Evolutionary conservation across 2,888 invertebrate species (phyloP).

Genomic region (Myopa tessellatipennis): DNA sequence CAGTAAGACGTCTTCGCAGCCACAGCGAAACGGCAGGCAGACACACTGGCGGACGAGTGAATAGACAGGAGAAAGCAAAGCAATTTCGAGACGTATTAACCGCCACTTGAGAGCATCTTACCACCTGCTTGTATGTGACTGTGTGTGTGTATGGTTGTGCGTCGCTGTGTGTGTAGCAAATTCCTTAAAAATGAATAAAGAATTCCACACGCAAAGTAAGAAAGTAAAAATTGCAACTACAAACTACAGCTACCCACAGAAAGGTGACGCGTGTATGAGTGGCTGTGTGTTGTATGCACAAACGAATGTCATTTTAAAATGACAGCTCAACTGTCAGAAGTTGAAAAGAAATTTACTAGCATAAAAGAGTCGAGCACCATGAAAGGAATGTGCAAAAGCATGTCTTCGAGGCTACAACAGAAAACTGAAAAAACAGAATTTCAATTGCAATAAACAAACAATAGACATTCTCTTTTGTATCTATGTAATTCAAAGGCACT

Average conservation of each 20-base stretch:
- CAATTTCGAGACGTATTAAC: constrained; percentile 11
- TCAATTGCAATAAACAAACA: no score
- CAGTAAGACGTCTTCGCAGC: constrained; percentile 14
- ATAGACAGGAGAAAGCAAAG: constrained; percentile 6
- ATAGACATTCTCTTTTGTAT: no score
- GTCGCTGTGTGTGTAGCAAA: constrained; percentile 6
- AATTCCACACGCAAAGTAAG: background rate
- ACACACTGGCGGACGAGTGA: background rate
- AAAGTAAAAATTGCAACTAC: background rate
- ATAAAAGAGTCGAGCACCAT: background rate
- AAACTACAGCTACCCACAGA: no score
- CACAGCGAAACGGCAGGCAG: constrained; percentile 4
- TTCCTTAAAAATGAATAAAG: background rate
- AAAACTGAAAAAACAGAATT: background rate
- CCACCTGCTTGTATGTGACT: background rate
- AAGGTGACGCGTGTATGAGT: background rate
- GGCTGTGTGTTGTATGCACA: background rate
- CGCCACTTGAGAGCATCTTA: background rate
- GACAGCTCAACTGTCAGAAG: constrained; percentile 20
- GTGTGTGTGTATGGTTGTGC: background rate
- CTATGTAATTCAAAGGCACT: no score
- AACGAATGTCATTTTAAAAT: constrained; percentile 22
- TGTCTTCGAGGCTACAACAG: background rate
- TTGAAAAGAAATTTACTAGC: constrained; percentile 9
- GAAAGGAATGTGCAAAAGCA: background rate